phyloP scores from a whole-genome alignment of 2,797 vertebrate species.

The Enteromius unitaeniatus region DNA sequence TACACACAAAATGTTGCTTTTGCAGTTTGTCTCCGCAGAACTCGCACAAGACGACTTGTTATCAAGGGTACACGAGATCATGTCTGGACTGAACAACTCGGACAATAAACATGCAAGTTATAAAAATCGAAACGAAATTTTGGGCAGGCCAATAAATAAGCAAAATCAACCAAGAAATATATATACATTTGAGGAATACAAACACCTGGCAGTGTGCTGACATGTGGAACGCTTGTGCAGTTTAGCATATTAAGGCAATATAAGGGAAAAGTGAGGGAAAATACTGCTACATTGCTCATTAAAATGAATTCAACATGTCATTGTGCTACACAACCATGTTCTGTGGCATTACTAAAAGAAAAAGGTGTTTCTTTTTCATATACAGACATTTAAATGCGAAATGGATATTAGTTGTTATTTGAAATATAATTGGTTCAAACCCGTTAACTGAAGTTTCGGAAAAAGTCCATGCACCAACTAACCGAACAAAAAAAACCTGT shows the following conservation, averaged over 20 bases:
- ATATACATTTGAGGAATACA: constrained; percentile 2
- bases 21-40: not conserved
- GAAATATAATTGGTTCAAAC: not conserved
- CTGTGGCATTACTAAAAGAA: not conserved
- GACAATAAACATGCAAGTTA: constrained; percentile 13
- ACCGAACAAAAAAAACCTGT: not conserved
- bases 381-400: constrained; percentile 1
- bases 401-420: not conserved
- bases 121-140: not conserved
- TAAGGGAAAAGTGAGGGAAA: constrained; percentile 12
- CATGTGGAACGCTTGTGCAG: constrained; percentile 27
- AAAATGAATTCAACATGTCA: constrained; percentile 11
- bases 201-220: constrained; percentile 40
- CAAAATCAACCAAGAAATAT: constrained; percentile 13
- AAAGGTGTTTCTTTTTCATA: not conserved
- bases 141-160: constrained; percentile 48
- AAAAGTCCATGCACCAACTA: constrained; percentile 1
- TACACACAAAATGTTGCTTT: not conserved
- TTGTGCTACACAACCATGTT: constrained; percentile 40
- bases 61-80: not conserved
- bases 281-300: constrained; percentile 45
- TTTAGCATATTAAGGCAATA: constrained; percentile 48
- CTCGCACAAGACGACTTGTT: not conserved
- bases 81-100: not conserved
- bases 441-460: not conserved